These are phyloP conservation scores for Solenopsis fugax DNA, from an alignment of 1,140 invertebrate species.

Conservation along the genomic window DNA sequence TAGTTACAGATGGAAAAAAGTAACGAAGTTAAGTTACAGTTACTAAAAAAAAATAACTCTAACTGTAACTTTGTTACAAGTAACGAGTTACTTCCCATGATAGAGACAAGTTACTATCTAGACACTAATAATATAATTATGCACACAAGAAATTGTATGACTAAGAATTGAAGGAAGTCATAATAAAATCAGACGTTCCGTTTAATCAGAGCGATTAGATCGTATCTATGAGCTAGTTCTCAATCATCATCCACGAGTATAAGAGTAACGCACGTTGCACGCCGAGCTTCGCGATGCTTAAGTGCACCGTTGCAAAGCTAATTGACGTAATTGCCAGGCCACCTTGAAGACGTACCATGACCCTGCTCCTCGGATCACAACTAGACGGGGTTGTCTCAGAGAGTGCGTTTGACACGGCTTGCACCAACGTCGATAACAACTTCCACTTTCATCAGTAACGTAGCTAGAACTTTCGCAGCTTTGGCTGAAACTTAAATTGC, in stretches of 20 bases:
- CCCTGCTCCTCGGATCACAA: conserved; percentile 19
- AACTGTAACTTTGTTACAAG: too few species aligned
- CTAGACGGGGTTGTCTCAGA: background rate
- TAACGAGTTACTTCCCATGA: too few species aligned
- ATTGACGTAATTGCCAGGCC: conserved; percentile 22
- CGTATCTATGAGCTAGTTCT: conserved; percentile 33
- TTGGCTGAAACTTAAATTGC: background rate
- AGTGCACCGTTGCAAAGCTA: conserved; percentile 6
- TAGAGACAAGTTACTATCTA: too few species aligned
- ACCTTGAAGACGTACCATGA: conserved; percentile 44
- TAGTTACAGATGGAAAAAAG: too few species aligned
- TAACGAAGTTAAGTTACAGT: too few species aligned
- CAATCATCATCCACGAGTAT: conserved; percentile 13
- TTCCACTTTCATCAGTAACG: background rate
- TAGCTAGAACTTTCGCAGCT: background rate
- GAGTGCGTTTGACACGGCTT: background rate
- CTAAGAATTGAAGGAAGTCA: background rate
- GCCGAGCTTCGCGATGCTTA: background rate
- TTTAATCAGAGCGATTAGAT: conserved; percentile 45
- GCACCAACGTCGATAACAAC: conserved; percentile 7
- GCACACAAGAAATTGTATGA: too few species aligned
- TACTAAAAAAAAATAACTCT: too few species aligned
- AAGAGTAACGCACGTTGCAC: background rate
- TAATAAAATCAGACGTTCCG: background rate
- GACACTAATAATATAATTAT: too few species aligned